Evolutionary conservation across 1,140 invertebrate species (phyloP), one percentile per base, ranked within the genome.

Genomic region (Calosoma granatense): DNA sequence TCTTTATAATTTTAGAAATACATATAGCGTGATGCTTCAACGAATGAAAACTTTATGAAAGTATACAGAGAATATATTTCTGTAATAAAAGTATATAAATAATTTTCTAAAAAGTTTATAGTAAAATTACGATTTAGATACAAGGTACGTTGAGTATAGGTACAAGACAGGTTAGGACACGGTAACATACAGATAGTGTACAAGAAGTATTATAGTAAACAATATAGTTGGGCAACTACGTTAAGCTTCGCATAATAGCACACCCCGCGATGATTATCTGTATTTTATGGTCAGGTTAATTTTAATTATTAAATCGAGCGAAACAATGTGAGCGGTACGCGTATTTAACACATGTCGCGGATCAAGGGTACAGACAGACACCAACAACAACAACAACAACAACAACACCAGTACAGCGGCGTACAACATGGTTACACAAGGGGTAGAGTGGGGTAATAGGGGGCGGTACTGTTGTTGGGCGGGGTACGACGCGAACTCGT

Each of bases 271-370:
- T 47, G 41, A 47, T 47, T 47, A 47, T 47, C 41, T 47, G 15
- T 47, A 47, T 47, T 47, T 47, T 47, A 47, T 47, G 41, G 41
- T 47, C 17, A 47, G 15, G 41, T 47, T 47, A 47, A 47, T 47
- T 47, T 47, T 47, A 47, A 47, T 47, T 47, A 47, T 47, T 47
- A 47, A 47, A 47, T 47, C 41, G 41, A 47, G 41, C 41, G 41
- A 47, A 47, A 47, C 41, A 47, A 47, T 47, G 41, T 47, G 15
- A 47, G 41, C 41, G 41, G 6, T 17, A 17, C 9, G 15, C 41
- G 6, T 47, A 47, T 47, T 47, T 47, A 47, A 47, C 41, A 47
- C 41, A 47, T 47, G 41, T 47, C 41, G n/a, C n/a, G n/a, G n/a
- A n/a, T n/a, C n/a, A n/a, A n/a, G n/a, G n/a, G n/a, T n/a, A n/a